Evolutionary conservation across 2,888 invertebrate species (phyloP).

Genomic region (Drosophila algonquin): DNA sequence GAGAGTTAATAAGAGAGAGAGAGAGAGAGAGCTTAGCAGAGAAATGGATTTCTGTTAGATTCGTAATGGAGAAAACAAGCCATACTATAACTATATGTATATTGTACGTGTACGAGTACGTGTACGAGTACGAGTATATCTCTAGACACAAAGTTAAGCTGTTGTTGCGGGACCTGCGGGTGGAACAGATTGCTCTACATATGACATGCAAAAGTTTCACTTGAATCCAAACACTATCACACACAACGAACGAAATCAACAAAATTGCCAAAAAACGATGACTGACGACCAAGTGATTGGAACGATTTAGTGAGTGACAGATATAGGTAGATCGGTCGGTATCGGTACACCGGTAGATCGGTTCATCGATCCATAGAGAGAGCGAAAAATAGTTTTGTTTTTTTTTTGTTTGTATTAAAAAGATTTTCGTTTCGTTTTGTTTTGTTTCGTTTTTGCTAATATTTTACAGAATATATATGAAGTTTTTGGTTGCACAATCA

Average conservation of each 20-base stretch:
- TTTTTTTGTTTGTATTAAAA: conserved; percentile 2
- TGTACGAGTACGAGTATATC: conserved; percentile 19
- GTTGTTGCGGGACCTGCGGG: conserved; percentile 12
- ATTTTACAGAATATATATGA: conserved; percentile 75
- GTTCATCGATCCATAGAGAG: conserved; percentile 23
- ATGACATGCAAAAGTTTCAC: conserved; percentile 50
- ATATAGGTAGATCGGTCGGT: conserved; percentile 37
- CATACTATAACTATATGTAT: conserved; percentile 16
- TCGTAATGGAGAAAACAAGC: conserved; percentile 56
- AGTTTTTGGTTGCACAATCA: conserved; percentile 56
- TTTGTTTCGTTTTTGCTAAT: conserved; percentile 54
- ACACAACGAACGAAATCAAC: conserved; percentile 74
- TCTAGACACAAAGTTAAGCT: conserved; percentile 64
- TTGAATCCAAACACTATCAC: conserved; percentile 56
- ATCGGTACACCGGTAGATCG: conserved; percentile 35
- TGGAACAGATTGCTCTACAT: conserved; percentile 53
- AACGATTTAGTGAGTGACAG: conserved; percentile 47
- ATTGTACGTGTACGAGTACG: conserved; percentile 1
- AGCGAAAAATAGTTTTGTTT: conserved; percentile 59
- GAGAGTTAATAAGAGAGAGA: conserved; percentile 42
- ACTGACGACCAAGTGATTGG: conserved; percentile 29
- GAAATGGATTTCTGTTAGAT: conserved; percentile 26
- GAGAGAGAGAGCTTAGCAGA: conserved; percentile 54
- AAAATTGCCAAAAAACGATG: conserved; percentile 55
- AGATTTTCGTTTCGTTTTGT: conserved; percentile 12